Base-by-base conservation (phyloP, 1,140 invertebrate species). In the Apis laboriosa region DNA sequence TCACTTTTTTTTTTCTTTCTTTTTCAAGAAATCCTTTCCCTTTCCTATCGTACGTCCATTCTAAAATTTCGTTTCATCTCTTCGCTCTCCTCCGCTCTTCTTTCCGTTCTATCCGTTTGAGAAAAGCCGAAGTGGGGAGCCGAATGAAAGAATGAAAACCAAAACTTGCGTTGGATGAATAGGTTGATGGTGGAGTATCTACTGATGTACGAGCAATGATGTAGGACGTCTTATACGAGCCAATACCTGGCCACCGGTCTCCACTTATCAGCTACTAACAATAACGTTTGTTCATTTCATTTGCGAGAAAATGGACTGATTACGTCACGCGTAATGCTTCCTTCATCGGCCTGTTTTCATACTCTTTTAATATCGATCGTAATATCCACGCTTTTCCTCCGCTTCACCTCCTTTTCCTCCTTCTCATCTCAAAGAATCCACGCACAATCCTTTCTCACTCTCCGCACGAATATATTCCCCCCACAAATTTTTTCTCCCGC, bases 181-280 rank as follows among this genome's bases (percentile, higher is more conserved):
- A 15, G 68, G 19, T 73, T 72, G 66, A 51, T 83, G 64, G 60
- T 81, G 78, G 58, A 81, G 58, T 34, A 84, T 86, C 81, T 85
- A 89, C 88, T 84, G 73, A 67, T 84, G 70, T 55, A 51, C 53
- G 56, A 63, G 60, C 77, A 83, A 61, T 74, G 68, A 85, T 77
- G 80, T 77, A 74, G 74, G 73, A 82, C 80, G 84, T 88, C 76
- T 91, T 91, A 90, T 90, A 89, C 56, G 80, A 70, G 72, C 71
- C 61, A 24, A 79, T 64, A 74, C 84, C 87, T 91, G 88, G 86
- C 85, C 85, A 89, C 68, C 77, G 71, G 83, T 73, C 83, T 82
- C 87, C 87, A 89, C 87, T 92, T 92, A 91, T 92, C 89, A 82
- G 86, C 82, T 72, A 88, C 89, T 91, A 90, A 91, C 86, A 82